Evolutionary conservation across 1,140 invertebrate genomes (phyloP).

Genomic region (Tetranychus urticae): DNA sequence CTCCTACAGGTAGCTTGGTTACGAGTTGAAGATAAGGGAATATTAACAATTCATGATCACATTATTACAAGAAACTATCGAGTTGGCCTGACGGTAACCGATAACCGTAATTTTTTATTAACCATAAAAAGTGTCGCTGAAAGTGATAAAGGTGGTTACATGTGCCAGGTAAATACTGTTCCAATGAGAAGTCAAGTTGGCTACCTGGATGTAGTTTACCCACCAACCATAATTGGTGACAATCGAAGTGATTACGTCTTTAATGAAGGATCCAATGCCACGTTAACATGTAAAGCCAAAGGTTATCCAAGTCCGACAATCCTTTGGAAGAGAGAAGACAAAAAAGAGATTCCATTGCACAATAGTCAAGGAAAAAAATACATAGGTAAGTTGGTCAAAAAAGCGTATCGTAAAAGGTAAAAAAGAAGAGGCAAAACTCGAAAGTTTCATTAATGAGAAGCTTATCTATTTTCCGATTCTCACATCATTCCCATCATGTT

Average conservation of each 20-base stretch:
- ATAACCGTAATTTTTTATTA: constrained; percentile 37
- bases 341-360: constrained; percentile 7
- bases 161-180: constrained; percentile 17
- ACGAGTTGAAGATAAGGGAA: constrained; percentile 77
- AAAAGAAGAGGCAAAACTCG: not conserved
- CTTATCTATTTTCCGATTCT: too few relatives aligned
- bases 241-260: constrained; percentile 73
- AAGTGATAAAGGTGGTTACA: constrained; percentile 41
- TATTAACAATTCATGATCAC: constrained; percentile 65
- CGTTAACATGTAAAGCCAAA: constrained; percentile 56
- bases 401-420: not conserved
- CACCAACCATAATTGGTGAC: constrained; percentile 75
- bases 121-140: constrained; percentile 72
- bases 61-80: constrained; percentile 74
- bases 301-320: constrained; percentile 61
- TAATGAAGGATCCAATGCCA: constrained; percentile 65
- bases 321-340: constrained; percentile 6
- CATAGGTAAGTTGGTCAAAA: not conserved
- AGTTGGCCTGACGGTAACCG: constrained; percentile 61
- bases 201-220: constrained; percentile 73
- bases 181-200: constrained; percentile 73
- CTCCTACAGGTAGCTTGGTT: constrained; percentile 41
- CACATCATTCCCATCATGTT: too few relatives aligned
- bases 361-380: constrained; percentile 6
- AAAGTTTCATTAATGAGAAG: not conserved